A percentile compares a stretch with the other conserved stretches of the same genome.
These are phyloP conservation scores for Melanotaenia boesemani DNA, from an alignment of 2,797 vertebrate genomes.

Conservation along the genomic window DNA sequence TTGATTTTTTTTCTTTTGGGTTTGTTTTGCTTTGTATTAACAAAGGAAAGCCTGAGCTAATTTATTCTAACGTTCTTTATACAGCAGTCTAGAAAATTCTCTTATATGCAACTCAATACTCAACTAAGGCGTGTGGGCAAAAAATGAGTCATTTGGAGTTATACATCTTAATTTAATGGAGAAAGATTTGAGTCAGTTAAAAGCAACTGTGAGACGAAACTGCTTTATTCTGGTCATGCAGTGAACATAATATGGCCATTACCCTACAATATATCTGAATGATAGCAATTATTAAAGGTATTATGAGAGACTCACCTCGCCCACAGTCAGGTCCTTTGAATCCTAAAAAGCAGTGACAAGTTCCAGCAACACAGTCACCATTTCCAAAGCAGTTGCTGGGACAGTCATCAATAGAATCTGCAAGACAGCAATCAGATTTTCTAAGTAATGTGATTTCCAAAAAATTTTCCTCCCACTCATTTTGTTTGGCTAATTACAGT, in stretches of 20 bases:
- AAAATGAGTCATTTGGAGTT: conserved; percentile 19
- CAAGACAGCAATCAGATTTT: conserved; percentile 67
- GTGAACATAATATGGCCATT: conserved; percentile 25
- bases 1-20: not conserved
- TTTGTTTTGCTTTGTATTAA: conserved; percentile 9
- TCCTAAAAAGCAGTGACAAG: conserved; percentile 96
- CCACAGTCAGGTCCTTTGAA: conserved; percentile 97
- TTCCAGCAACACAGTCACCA: conserved; percentile 94
- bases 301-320: conserved; percentile 87
- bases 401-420: conserved; percentile 97
- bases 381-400: conserved; percentile 99
- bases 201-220: conserved; percentile 25
- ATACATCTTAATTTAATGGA: conserved; percentile 32
- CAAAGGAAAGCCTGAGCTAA: conserved; percentile 13
- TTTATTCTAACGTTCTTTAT: conserved; percentile 17
- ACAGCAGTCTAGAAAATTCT: not conserved
- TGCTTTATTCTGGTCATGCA: conserved; percentile 10
- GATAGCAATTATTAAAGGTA: conserved; percentile 39
- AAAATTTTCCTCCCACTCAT: conserved; percentile 67
- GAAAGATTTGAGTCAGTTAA: conserved; percentile 34
- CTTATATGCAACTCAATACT: conserved; percentile 25
- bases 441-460: conserved; percentile 66
- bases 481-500: conserved; percentile 66
- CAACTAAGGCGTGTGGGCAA: not conserved
- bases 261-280: conserved; percentile 32